Evolutionary conservation across 2,797 vertebrate species (phyloP), one percentile per base, ranked within the genome.

Genomic region (Helicolenus hilgendorfi): DNA sequence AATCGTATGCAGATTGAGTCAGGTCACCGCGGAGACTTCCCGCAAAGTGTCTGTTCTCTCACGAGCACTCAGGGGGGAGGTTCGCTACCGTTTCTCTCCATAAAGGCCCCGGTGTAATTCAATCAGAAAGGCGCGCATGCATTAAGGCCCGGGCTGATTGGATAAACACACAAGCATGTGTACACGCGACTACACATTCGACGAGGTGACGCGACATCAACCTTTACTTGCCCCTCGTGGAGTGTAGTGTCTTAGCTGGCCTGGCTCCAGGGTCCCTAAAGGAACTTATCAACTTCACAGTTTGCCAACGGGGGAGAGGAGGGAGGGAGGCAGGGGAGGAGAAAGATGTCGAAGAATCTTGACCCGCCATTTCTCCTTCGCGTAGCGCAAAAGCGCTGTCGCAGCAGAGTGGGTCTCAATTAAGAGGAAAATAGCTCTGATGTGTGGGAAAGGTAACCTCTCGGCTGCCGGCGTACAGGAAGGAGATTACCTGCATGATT

Each of bases 1-100:
- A 96, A 95, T 94, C 68, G 63, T 88, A 96, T 94, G 94, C 93
- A 94, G 92, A 96, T 93, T 93, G 92, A 94, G 86, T 94, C 85
- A 29, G 86, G 92, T 94, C 90, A 92, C 88, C 89, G 45, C 69
- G 1, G 86, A 89, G 88, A 91, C 89, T 92, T 92, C 83, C 38
- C 65, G 53, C 86, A 85, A 84, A 91, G 84, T 90, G 93, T 91
- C 83, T 86, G 72, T 59, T 88, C 78, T 65, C 87, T 89, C 82
- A 75, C 93, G 85, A 88, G 83, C 90, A 85, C 80, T 90, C 81
- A 78, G 77, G 81, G 79, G 85, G 86, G 89, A 62, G 88, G 64
- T 87, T 81, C 56, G 14, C 86, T 15, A 77, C 82, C 79, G 79
- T 91, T 91, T 93, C 93, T 90, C 91, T 92, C 89, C 45, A 90